Conservation (phyloP, 2,113 vertebrate species). For the Theropithecus gelada region DNA sequence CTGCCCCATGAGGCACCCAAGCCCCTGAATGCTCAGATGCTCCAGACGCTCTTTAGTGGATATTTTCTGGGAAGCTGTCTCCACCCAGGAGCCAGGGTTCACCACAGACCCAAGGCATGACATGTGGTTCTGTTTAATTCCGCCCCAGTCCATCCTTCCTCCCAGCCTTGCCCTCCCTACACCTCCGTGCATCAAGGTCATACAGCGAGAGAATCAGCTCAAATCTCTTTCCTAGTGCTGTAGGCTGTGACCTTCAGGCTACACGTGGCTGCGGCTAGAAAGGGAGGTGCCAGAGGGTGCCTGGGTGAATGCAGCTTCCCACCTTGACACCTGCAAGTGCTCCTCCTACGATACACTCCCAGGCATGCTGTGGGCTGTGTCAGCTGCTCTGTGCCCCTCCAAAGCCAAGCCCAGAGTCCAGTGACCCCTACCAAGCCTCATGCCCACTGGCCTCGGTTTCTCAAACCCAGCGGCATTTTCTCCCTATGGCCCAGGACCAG, state of each 20-base stretch:
- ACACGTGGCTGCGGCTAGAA: neutral
- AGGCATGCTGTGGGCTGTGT: neutral
- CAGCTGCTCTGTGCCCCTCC: neutral
- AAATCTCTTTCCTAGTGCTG: fast-evolving
- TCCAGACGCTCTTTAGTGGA: too few species aligned
- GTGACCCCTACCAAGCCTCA: neutral
- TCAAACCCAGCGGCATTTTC: neutral
- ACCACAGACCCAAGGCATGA: neutral
- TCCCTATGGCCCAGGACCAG: neutral
- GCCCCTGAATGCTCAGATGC: neutral
- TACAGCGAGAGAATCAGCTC: neutral
- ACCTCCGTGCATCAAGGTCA: neutral
- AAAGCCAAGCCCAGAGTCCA: neutral
- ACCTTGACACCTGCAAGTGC: neutral
- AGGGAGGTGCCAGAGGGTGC: neutral
- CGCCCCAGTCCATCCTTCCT: fast-evolving
- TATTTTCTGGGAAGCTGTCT: neutral
- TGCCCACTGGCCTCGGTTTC: neutral
- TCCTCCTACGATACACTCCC: fast-evolving
- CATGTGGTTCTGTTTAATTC: neutral
- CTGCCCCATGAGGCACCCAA: fast-evolving
- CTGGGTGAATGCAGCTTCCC: neutral
- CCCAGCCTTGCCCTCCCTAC: neutral
- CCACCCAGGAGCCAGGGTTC: neutral
- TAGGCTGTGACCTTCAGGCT: neutral